phyloP scores from a whole-genome alignment of 1,140 invertebrate species.

The Myzus persicae region DNA sequence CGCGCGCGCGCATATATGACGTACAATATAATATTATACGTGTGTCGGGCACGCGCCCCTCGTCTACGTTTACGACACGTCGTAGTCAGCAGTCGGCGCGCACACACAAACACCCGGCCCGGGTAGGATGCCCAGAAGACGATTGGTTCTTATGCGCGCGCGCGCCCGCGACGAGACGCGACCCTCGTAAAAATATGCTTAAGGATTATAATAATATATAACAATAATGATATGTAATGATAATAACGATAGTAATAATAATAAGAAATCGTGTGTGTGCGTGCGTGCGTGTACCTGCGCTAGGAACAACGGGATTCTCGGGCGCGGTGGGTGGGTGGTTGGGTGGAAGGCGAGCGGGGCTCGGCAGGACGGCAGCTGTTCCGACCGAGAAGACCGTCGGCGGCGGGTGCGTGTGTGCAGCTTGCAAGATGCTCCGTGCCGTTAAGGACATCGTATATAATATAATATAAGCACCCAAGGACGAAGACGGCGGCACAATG shows the following conservation, averaged over 20 bases:
- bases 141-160: background rate
- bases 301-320: background rate
- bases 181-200: background rate
- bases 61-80: background rate
- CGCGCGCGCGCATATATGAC: background rate
- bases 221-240: background rate
- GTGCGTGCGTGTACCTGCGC: background rate
- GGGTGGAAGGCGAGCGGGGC: no score
- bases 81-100: background rate
- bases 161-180: background rate
- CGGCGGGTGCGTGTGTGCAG: background rate
- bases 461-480: conserved; percentile 5
- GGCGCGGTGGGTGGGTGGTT: background rate
- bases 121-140: conserved; percentile 23
- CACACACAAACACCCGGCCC: conserved; percentile 9
- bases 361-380: background rate
- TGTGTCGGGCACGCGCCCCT: conserved; percentile 42
- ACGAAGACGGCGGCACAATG: background rate
- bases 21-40: background rate
- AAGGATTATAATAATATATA: background rate
- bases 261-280: background rate
- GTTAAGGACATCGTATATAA: background rate
- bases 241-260: conserved; percentile 1
- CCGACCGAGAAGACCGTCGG: background rate
- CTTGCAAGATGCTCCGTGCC: conserved; percentile 8